Evolutionary conservation across 2,888 invertebrate genomes (phyloP), one percentile per base, ranked within the genome.

Genomic region (Eulithis prunata): DNA sequence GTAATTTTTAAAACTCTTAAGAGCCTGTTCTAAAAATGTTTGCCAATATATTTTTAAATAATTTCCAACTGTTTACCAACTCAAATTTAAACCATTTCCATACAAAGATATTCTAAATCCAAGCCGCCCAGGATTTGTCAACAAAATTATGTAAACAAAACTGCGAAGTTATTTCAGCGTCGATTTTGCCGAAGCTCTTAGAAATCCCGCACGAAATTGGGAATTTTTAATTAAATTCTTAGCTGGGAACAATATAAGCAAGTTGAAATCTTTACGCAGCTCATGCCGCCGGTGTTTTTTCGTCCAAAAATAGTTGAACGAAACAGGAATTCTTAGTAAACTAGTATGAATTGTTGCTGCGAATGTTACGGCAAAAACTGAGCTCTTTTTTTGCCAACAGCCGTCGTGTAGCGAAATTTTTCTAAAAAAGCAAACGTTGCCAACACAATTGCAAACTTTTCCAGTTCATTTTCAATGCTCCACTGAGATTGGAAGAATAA

Each of bases 71-170:
- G 11, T 41, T 32, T 41, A 14, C 28, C n/a, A 54, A 52, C 12
- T 38, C 38, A 14, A 8, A 45, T 45, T 52, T 38, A 21, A 54
- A 13, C 36, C 12, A 58, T 38, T 49, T 49, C 11, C 36, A 49
- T 38, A 49, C 13, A 21, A 49, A 49, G 11, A 21, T 21, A 49
- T 21, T 49, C 46, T 7, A 13, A 14, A 57, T 49, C 32, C n/a
- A 21, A 58, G 38, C 43, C 58, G 43, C 32, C 21, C 54, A 60
- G 76, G 78, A 79, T 82, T 78, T 79, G 77, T 78, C 76, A 71
- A 49, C 70, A 66, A 71, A 77, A 78, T 75, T 76, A 67, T 70
- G 75, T 78, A 75, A 78, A 69, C 62, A 64, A 75, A 75, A 75
- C 76, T 67, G 69, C 64, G 52, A 70, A 76, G 73, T 76, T 75